A percentile compares a stretch with the other conserved stretches of the same genome.
Conservation (phyloP, 2,888 invertebrate genomes). For the Lasiommata megera region DNA sequence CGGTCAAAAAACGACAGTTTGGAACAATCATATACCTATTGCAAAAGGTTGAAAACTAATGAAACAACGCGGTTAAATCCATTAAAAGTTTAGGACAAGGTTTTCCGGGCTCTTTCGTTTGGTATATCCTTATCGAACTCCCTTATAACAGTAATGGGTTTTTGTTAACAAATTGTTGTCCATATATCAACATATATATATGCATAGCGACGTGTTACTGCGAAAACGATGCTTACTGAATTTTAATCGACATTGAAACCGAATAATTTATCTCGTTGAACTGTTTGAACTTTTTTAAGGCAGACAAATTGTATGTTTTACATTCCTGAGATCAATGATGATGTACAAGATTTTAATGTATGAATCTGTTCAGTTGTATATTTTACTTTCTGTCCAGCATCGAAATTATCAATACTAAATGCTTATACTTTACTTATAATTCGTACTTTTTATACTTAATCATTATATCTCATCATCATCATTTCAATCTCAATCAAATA, state of each 20-base stretch:
- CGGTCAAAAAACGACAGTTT: no score
- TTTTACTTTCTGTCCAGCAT: neutral
- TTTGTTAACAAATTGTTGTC: conserved; percentile 6
- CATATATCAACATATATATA: no score
- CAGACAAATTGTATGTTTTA: neutral
- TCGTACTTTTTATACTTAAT: no score
- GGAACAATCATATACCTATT: neutral
- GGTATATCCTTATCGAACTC: conserved; percentile 7
- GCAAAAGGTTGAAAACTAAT: conserved; percentile 20
- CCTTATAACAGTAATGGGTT: conserved; percentile 13
- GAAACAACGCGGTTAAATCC: conserved; percentile 25
- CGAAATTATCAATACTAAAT: no score
- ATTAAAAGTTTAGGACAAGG: conserved; percentile 28
- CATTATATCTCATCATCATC: no score
- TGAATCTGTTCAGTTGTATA: neutral
- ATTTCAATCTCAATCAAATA: no score
- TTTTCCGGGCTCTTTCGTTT: conserved; percentile 29
- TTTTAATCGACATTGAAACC: neutral
- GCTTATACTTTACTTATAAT: neutral
- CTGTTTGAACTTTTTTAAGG: neutral
- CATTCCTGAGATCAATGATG: neutral
- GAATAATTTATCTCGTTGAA: conserved; percentile 3
- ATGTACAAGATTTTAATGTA: neutral
- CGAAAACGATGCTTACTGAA: neutral
- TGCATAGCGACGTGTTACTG: no score